Evolutionary conservation across 2,113 vertebrate species (phyloP).

Genomic region (Cryptoleucopteryx plumbea): DNA sequence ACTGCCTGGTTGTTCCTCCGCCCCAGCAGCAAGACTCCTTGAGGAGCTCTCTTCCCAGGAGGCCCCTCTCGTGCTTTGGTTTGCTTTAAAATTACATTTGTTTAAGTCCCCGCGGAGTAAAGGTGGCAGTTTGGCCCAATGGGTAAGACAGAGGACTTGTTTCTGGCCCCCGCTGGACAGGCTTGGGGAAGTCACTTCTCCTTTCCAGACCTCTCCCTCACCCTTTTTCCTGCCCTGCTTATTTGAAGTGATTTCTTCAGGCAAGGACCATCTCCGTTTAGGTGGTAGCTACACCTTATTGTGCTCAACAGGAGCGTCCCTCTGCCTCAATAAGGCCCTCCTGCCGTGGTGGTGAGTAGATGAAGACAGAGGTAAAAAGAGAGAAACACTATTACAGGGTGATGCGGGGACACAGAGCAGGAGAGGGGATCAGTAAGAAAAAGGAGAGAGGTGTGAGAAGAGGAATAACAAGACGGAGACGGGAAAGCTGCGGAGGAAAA

Average conservation of each 20-base stretch:
- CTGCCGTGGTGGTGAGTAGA: neutral
- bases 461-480: neutral
- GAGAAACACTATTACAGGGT: neutral
- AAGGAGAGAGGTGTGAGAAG: neutral
- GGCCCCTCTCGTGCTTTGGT: neutral
- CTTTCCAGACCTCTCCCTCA: neutral
- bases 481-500: neutral
- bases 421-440: neutral
- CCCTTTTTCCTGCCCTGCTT: neutral
- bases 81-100: neutral
- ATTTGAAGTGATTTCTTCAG: neutral
- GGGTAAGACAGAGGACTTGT: neutral
- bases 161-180: neutral
- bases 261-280: neutral
- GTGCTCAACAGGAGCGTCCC: accelerated
- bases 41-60: neutral
- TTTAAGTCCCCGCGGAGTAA: accelerated
- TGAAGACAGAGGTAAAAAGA: neutral
- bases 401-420: neutral
- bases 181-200: neutral
- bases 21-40: neutral
- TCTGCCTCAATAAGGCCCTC: neutral
- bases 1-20: neutral
- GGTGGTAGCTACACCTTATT: neutral
- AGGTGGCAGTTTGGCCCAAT: neutral